Conservation (phyloP, 2,113 vertebrate species). For the Ifrita kowaldi region DNA sequence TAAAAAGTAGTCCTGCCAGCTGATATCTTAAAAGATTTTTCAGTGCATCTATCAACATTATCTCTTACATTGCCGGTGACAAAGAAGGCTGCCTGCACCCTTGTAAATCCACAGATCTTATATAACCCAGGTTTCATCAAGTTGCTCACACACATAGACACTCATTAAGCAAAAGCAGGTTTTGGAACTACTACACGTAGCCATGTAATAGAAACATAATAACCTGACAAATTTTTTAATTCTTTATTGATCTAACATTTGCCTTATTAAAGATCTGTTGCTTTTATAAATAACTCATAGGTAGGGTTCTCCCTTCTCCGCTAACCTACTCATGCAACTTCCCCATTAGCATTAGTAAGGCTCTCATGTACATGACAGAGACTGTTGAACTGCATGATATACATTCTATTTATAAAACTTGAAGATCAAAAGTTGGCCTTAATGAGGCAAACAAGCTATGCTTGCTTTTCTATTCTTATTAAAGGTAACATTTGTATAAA, state of each 20-base stretch:
- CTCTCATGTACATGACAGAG: not conserved
- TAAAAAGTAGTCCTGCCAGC: not conserved
- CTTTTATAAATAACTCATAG: not conserved
- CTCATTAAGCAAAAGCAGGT: not conserved
- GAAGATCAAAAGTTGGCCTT: slow-evolving; percentile 9
- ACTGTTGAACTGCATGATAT: not conserved
- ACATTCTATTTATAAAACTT: slow-evolving; percentile 10
- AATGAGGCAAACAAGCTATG: slow-evolving; percentile 11
- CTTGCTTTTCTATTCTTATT: slow-evolving; percentile 44
- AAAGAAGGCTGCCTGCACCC: not conserved
- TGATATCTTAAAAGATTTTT: not conserved
- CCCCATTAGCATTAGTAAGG: not conserved
- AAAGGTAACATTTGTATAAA: not conserved
- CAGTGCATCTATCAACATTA: not conserved
- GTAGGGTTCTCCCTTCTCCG: not conserved
- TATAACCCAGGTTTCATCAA: not conserved
- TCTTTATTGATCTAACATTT: not conserved
- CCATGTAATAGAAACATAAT: not conserved
- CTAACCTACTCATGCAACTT: not conserved
- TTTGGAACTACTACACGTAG: not conserved
- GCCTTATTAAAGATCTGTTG: not conserved
- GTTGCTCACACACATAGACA: not conserved
- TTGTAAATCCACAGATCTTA: not conserved
- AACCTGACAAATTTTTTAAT: not conserved
- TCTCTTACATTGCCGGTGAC: not conserved